These are phyloP conservation scores for Micromys minutus DNA, from an alignment of 2,113 vertebrate genomes.

Conservation along the genomic window DNA sequence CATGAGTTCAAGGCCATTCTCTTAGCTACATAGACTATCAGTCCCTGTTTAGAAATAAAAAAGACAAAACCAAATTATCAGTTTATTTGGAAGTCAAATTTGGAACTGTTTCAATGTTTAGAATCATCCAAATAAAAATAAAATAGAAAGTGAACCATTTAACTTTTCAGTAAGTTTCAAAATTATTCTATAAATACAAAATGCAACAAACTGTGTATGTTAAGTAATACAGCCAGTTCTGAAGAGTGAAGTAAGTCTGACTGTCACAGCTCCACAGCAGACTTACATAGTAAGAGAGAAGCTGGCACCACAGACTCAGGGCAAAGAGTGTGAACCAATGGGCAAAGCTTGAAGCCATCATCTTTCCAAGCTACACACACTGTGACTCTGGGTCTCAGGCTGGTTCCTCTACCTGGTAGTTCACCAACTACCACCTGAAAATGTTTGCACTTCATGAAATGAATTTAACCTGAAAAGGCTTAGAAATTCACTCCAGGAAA, in stretches of 20 bases:
- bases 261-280: not conserved
- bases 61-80: not conserved
- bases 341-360: not conserved
- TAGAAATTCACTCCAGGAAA: slow-evolving; percentile 26
- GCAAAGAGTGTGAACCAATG: not conserved
- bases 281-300: not conserved
- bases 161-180: slow-evolving; percentile 76
- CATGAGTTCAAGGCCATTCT: not conserved
- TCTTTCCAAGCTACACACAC: not conserved
- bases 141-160: slow-evolving; percentile 73
- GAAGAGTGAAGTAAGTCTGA: not conserved
- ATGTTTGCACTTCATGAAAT: not conserved
- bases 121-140: slow-evolving; percentile 74
- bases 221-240: not conserved
- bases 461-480: not conserved
- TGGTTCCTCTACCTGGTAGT: too few relatives aligned
- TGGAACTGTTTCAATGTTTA: slow-evolving; percentile 76
- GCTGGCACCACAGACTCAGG: rapidly evolving
- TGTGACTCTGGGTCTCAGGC: not conserved
- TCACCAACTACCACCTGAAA: not conserved
- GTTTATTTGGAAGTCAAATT: slow-evolving; percentile 62
- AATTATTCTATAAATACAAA: slow-evolving; percentile 75
- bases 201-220: not conserved
- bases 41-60: not conserved
- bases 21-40: not conserved